phyloP scores from a whole-genome alignment of 2,113 vertebrate genomes.

The Azemiops feae region DNA sequence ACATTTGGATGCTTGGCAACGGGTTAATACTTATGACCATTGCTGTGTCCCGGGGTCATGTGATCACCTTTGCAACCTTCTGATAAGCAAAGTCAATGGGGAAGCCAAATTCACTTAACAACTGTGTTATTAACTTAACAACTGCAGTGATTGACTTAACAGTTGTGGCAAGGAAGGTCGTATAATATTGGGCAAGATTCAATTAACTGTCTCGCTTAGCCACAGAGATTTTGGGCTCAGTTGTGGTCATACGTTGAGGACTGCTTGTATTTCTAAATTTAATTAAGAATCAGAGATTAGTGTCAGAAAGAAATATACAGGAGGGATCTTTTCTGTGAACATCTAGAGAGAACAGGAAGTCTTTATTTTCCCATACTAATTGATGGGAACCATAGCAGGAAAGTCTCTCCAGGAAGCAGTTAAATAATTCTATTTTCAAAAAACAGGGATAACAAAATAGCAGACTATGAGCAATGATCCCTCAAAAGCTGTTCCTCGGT shows the following conservation, averaged over 20 bases:
- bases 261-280: not conserved
- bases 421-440: not conserved
- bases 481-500: not conserved
- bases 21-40: not conserved
- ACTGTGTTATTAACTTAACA: too few relatives aligned
- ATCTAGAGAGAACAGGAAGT: not conserved
- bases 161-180: not conserved
- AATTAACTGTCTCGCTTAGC: not conserved
- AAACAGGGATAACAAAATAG: not conserved
- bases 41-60: not conserved
- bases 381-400: not conserved
- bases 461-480: not conserved
- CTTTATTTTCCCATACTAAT: not conserved
- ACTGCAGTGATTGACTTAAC: too few relatives aligned
- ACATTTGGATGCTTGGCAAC: not conserved
- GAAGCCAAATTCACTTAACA: not conserved
- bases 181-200: not conserved
- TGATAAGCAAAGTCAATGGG: not conserved
- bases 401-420: not conserved
- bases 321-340: not conserved
- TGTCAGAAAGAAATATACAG: not conserved
- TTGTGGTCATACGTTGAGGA: not conserved
- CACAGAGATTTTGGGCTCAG: not conserved
- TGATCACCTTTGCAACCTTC: not conserved
- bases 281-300: not conserved